Conservation (phyloP, 2,113 vertebrate species). For the Limanda limanda region DNA sequence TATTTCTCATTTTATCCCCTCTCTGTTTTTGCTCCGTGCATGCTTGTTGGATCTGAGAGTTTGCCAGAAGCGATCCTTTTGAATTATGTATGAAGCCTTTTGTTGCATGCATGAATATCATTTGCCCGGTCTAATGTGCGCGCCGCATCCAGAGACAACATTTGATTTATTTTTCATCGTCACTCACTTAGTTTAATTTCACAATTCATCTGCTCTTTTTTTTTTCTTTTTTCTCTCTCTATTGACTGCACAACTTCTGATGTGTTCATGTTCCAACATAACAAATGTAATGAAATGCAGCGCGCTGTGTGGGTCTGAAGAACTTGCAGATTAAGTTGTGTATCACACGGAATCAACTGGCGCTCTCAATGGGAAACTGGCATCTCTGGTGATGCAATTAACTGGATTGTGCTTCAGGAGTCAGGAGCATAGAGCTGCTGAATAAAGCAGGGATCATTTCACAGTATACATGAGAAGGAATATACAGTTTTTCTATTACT, state of each 20-base stretch:
- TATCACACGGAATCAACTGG: conserved; percentile 9
- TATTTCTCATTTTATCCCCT: conserved; percentile 72
- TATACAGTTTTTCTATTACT: not conserved
- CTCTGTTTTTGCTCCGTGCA: conserved; percentile 70
- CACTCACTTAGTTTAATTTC: conserved; percentile 74
- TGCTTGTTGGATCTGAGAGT: conserved; percentile 75
- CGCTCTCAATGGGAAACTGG: conserved; percentile 22
- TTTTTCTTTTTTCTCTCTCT: not conserved
- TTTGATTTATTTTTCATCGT: conserved; percentile 76
- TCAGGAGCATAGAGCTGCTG: not conserved
- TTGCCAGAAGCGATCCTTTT: conserved; percentile 78
- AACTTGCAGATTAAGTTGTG: conserved; percentile 21
- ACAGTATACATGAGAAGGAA: not conserved
- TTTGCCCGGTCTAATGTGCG: conserved; percentile 75
- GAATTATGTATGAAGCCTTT: conserved; percentile 80
- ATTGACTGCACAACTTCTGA: conserved; percentile 40
- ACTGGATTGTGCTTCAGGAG: conserved; percentile 20
- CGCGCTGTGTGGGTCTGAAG: conserved; percentile 15
- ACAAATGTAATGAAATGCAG: conserved; percentile 46
- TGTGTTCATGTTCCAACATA: conserved; percentile 51
- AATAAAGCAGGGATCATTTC: conserved; percentile 3
- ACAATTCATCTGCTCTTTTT: conserved; percentile 64
- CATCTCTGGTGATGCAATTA: conserved; percentile 14
- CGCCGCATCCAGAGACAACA: conserved; percentile 74
- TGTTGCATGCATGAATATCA: conserved; percentile 78